Evolutionary conservation across 2,797 vertebrate genomes (phyloP), one percentile per base, ranked within the genome.

Genomic region (Chrysocyon brachyurus): DNA sequence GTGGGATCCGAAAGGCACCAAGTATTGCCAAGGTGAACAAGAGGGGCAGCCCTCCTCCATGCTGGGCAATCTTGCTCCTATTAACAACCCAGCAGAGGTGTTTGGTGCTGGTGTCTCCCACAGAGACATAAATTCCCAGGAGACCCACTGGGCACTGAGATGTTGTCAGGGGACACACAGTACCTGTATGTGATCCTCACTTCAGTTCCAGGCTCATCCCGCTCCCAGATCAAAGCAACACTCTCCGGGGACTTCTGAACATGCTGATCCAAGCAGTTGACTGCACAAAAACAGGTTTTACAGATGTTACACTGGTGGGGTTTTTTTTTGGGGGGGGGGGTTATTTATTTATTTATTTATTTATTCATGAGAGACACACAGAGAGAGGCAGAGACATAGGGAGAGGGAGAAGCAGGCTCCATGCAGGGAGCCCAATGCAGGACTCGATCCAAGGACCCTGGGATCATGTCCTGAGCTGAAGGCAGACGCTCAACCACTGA

Each of bases 221-320:
- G 99, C 98, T 99, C 99, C 99, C 99, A 99, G 78, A 99, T 99
- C 98, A 99, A 98, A 87, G 99, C 99, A 84, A 99, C 98, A 95
- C 98, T 99, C 95, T 99, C 98, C 0, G 99, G 99, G 97, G 98
- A 98, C 75, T 98, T 99, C 94, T 98, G 98, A 0, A 99, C 99
- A 0, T 99, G 99, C 12, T 99, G 99, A 98, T 99, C 99, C 99
- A 99, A 98, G 98, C 99, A 99, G 98, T 99, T 99, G n/a, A 99
- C 99, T 99, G 98, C 36, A 94, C 96, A 96, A 88, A 98, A 98
- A 97, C 8, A 98, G 52, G 40, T 28, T 81, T 87, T 52, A 90
- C 86, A 87, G 46, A 96, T 0, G 4, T 94, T 89, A 96, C 26
- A 70, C 40, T 8, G 40, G 40, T 40, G 40, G 40, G 6, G 1